Evolutionary conservation across 2,888 invertebrate genomes (phyloP).

Genomic region (Oligia latruncula): DNA sequence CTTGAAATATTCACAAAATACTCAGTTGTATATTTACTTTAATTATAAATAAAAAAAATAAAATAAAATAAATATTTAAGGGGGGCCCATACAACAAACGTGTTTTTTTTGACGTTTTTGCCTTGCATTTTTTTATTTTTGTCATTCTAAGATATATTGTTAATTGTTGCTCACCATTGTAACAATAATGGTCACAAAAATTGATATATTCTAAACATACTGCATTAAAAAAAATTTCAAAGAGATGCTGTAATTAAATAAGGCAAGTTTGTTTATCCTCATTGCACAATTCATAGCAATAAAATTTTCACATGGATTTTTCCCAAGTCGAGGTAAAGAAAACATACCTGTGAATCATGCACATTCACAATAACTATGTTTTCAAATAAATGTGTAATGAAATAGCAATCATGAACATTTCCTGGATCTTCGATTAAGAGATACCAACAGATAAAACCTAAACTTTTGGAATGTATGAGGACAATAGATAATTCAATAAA

Average conservation of each 20-base stretch:
- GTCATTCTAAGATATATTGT: not conserved
- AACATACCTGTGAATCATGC: conserved; percentile 46
- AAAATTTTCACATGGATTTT: conserved; percentile 40
- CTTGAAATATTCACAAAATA: no score
- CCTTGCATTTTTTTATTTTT: not conserved
- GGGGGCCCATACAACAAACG: no score
- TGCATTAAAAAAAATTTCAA: conserved; percentile 1
- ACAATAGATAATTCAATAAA: not conserved
- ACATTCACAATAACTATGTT: conserved; percentile 20
- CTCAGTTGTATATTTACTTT: no score
- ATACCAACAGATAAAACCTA: not conserved
- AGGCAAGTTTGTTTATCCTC: conserved; percentile 38
- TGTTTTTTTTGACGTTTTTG: no score
- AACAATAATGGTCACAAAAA: not conserved
- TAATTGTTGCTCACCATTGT: not conserved
- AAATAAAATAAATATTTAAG: no score
- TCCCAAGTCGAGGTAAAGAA: conserved; percentile 42
- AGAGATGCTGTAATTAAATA: conserved; percentile 14
- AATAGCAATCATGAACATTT: conserved; percentile 21
- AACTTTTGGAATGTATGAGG: not conserved
- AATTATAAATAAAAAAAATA: no score
- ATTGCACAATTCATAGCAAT: conserved; percentile 50
- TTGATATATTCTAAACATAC: not conserved
- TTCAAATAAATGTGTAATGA: conserved; percentile 31
- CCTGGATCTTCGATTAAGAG: conserved; percentile 1